phyloP scores from a whole-genome alignment of 2,888 invertebrate species.

The Cylindroiulus punctatus region DNA sequence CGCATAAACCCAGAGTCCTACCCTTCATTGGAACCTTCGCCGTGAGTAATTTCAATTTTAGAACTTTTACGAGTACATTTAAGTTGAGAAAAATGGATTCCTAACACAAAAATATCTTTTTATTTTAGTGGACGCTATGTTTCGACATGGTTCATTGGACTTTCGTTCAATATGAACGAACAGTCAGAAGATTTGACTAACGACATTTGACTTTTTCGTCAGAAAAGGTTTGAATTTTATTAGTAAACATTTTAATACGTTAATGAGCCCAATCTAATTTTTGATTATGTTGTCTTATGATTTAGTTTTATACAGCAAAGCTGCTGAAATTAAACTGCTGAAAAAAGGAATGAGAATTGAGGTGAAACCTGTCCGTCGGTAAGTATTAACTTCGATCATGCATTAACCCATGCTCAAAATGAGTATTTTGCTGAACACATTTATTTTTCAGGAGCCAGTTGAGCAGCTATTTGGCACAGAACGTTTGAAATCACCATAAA shows the following conservation, averaged over 20 bases:
- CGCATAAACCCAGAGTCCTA: slow-evolving; percentile 96
- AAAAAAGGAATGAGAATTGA: slow-evolving; percentile 83
- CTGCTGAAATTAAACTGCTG: slow-evolving; percentile 71
- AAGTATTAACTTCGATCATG: slow-evolving; percentile 58
- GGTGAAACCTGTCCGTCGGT: slow-evolving; percentile 84
- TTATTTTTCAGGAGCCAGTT: slow-evolving; percentile 62
- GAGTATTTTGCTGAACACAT: background rate
- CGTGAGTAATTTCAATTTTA: slow-evolving; percentile 58
- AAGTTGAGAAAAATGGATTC: too few relatives aligned
- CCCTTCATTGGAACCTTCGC: slow-evolving; percentile 67
- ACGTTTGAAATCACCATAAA: slow-evolving; percentile 61
- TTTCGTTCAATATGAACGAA: slow-evolving; percentile 89
- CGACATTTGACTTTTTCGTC: slow-evolving; percentile 77
- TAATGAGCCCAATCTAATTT: too few relatives aligned
- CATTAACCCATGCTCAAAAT: background rate
- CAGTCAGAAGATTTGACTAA: slow-evolving; percentile 91
- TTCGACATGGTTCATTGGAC: slow-evolving; percentile 98
- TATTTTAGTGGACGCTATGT: slow-evolving; percentile 71
- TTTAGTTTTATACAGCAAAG: slow-evolving; percentile 69
- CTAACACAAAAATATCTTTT: too few relatives aligned
- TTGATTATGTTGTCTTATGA: too few relatives aligned
- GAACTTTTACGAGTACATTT: background rate
- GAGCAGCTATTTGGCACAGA: slow-evolving; percentile 62
- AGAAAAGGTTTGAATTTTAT: too few relatives aligned
- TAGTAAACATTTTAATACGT: too few relatives aligned